Evolutionary conservation across 2,888 invertebrate genomes (phyloP), one percentile per base, ranked within the genome.

Genomic region (Cerastis rubricosa): DNA sequence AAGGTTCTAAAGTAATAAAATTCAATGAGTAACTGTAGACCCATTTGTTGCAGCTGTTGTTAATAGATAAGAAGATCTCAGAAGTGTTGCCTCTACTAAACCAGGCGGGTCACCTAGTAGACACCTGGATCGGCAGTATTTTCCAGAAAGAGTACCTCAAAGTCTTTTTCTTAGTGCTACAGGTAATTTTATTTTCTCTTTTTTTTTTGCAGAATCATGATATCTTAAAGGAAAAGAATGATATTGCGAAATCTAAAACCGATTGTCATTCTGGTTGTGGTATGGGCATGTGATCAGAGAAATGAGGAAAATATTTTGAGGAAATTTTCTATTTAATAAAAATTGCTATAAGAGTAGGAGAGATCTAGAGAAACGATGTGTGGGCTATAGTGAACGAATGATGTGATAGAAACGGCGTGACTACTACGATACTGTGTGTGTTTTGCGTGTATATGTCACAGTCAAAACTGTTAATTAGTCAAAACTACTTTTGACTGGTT

Each of bases 121-220:
- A 99, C 93, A 98, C 98, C 76, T 99, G 99, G 98, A 98, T 98
- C 70, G 98, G 98, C 51, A 98, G 98, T 94, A 97, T 97, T 0
- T 98, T 99, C 91, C 99, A 99, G 93, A 99, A 99, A 93, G 99
- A 99, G 95, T 99, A 99, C 92, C 97, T 99, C 9, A 99, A 99
- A 97, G 98, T 99, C 4, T 99, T 99, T 97, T 99, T 99, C 95
- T 97, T 99, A 85, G 99, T 99, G 43, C 97, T 99, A 86, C 99
- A 99, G 97, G 98, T 98, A 94, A 89, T 61, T 54, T 35, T 22
- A 22, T 51, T 19, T 12, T 57, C 17, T 17, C 5, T 17, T 12
- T 35, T 43, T 35, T 43, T 43, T 61, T 29, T 12, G 49, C 11
- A 14, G 49, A 40, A 22, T 49, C 17, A 0, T 1, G 43, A 72